These are phyloP conservation scores for Leuciscus idus DNA, from an alignment of 2,113 vertebrate species.

Conservation along the genomic window DNA sequence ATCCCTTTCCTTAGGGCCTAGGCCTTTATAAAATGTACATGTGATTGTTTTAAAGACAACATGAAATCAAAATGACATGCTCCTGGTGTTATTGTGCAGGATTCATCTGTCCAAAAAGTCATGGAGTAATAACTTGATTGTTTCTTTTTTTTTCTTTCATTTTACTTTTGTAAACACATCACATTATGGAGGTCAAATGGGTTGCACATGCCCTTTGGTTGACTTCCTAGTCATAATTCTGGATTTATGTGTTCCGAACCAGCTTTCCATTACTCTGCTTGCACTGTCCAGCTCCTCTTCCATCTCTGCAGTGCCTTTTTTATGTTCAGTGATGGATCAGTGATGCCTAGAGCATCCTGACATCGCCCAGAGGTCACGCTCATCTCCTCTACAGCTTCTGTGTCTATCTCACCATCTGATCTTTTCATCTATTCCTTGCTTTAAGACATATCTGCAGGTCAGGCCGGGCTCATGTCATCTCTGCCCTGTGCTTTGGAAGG, in stretches of 20 bases:
- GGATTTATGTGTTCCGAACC: background rate
- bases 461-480: background rate
- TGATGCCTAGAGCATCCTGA: conserved; percentile 2
- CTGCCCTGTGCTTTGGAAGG: background rate
- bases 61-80: background rate
- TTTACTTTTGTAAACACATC: background rate
- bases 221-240: background rate
- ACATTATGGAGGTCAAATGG: background rate
- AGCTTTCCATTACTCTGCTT: background rate
- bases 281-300: background rate
- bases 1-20: no score
- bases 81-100: background rate
- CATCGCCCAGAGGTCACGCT: background rate
- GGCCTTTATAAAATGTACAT: background rate
- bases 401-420: conserved; percentile 12
- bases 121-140: background rate
- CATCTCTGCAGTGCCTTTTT: background rate
- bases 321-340: background rate
- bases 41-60: background rate
- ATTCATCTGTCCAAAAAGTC: background rate
- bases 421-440: conserved; percentile 1
- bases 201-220: background rate
- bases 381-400: conserved; percentile 2
- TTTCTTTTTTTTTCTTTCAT: background rate
- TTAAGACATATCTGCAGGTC: background rate